phyloP scores from a whole-genome alignment of 2,888 invertebrate genomes.

The Galerucella pusilla region DNA sequence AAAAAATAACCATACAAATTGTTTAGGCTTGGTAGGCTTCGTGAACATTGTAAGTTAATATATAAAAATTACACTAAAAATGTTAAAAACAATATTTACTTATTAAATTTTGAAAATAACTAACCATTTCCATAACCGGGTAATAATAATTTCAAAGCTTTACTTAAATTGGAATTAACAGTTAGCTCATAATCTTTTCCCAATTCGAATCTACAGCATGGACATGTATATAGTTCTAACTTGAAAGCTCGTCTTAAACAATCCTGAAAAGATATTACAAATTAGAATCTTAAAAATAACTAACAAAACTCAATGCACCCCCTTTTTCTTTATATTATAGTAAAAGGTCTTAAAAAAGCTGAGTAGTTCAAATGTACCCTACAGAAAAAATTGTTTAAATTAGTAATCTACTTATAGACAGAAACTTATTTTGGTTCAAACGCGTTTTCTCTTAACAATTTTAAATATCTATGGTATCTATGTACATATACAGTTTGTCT shows the following conservation, averaged over 20 bases:
- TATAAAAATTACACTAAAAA: neutral
- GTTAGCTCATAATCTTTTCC: conserved; percentile 67
- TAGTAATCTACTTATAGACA: too few relatives aligned
- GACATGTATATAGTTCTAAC: conserved; percentile 73
- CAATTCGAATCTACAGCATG: conserved; percentile 75
- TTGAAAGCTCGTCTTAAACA: conserved; percentile 77
- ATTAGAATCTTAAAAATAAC: neutral
- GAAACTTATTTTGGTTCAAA: too few relatives aligned
- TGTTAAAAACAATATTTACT: neutral
- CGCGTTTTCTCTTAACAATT: too few relatives aligned
- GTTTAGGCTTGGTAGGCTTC: too few relatives aligned
- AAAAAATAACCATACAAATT: too few relatives aligned
- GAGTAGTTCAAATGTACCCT: too few relatives aligned
- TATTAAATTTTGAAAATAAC: neutral
- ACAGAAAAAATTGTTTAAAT: neutral
- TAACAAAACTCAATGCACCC: neutral
- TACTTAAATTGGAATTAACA: conserved; percentile 70
- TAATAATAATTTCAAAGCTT: conserved; percentile 71
- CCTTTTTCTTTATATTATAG: too few relatives aligned
- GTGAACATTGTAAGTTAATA: neutral
- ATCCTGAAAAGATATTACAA: conserved; percentile 43
- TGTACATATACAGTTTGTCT: neutral
- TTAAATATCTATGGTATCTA: too few relatives aligned
- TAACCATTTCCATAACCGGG: conserved; percentile 71
- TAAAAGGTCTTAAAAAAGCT: too few relatives aligned